phyloP scores from a whole-genome alignment of 1,140 invertebrate species.

The Lineus longissimus region DNA sequence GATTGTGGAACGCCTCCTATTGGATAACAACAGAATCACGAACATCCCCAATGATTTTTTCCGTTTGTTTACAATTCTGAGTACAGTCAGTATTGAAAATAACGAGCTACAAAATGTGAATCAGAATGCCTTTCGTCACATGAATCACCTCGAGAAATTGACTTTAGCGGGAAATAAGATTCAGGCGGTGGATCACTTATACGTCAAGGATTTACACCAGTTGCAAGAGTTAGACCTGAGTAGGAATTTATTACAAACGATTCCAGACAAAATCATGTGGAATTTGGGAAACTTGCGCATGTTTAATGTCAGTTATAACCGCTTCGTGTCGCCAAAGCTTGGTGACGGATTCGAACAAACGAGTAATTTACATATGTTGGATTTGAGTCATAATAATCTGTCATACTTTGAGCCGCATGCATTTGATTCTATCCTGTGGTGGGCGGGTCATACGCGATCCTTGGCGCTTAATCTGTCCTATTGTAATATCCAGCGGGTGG shows the following conservation, averaged over 20 bases:
- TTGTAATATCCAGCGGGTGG: conserved; percentile 32
- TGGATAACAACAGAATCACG: background rate
- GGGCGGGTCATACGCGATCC: conserved; percentile 22
- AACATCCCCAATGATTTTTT: background rate
- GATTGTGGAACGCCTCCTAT: background rate
- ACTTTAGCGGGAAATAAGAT: conserved; percentile 35
- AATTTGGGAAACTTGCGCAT: conserved; percentile 25
- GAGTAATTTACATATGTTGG: conserved; percentile 24
- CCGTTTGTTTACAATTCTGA: background rate
- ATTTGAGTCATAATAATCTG: conserved; percentile 35
- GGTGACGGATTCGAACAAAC: conserved; percentile 32
- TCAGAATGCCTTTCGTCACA: background rate
- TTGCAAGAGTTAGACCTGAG: conserved; percentile 29
- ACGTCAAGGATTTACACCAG: conserved; percentile 25
- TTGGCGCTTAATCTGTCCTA: conserved; percentile 30
- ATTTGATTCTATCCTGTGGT: conserved; percentile 28
- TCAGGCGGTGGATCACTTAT: conserved; percentile 19
- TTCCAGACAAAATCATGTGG: conserved; percentile 24
- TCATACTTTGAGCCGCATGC: conserved; percentile 19
- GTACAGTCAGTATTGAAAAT: background rate
- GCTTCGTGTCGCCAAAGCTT: conserved; percentile 24
- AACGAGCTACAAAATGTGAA: background rate
- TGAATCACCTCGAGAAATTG: conserved; percentile 29
- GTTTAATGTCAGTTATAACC: conserved; percentile 39
- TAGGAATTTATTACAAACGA: conserved; percentile 25